Evolutionary conservation across 2,113 vertebrate genomes (phyloP), one percentile per base, ranked within the genome.

Genomic region (Pygoscelis adeliae): DNA sequence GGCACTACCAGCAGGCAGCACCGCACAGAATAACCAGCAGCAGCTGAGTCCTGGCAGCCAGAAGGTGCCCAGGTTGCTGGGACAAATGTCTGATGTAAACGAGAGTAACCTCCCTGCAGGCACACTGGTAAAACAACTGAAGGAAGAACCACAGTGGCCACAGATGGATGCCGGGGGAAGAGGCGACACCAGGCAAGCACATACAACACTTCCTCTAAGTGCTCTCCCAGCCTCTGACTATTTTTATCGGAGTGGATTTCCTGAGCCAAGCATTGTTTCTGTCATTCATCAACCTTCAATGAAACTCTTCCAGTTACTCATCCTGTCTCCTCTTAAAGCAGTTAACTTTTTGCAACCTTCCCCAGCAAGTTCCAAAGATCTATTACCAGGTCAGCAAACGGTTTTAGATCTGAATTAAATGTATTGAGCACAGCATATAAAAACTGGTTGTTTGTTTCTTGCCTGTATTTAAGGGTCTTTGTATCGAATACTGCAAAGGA

Each of bases 221-320:
- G 58, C 62, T 47, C 76, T 83, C 52, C 49, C 67, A 96, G 74
- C 56, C 80, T 52, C 73, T 13, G 30, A 30, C 90, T 95, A 90
- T 83, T 96, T 92, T 97, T 92, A 94, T 59, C 86, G 1, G 2
- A 44, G n/a, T 61, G 82, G 59, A 82, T 92, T 93, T 93, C 89
- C 91, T 77, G 93, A 86, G 83, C 74, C 56, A 69, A 82, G 62
- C 44, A 25, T 18, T 73, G 32, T 61, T 88, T 29, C 38, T 36
- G 79, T 58, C 91, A 71, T 58, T 92, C 71, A 72, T 6, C 38
- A 76, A 5, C 83, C 74, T 32, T 16, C 86, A 59, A 4, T 32
- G 79, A 46, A 88, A 85, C 83, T 79, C 65, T 12, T 47, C 56
- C 83, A 86, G 67, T 69, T 91, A 71, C 76, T 92, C 76, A 72